Evolutionary conservation across 2,797 vertebrate species (phyloP).

Genomic region (Neosalanx taihuensis): DNA sequence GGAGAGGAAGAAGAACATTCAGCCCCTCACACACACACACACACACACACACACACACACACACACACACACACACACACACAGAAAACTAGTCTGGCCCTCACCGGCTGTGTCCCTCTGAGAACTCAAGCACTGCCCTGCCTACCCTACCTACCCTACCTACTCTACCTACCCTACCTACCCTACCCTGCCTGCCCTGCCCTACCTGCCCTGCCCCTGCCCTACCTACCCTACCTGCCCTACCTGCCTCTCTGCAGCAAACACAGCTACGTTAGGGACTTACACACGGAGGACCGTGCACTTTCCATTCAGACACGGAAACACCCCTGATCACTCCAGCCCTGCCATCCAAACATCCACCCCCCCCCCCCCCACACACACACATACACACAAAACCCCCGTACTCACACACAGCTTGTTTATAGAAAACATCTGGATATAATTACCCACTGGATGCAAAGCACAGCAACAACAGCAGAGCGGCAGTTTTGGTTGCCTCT

Average conservation of each 20-base stretch:
- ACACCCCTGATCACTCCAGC: neutral
- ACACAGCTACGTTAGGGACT: slow-evolving; percentile 8
- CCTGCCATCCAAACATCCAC: neutral
- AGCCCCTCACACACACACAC: slow-evolving; percentile 25
- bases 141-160: too few relatives aligned
- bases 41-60: too few relatives aligned
- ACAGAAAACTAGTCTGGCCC: too few relatives aligned
- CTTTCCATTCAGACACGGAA: slow-evolving; percentile 7
- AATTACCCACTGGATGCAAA: slow-evolving; percentile 77
- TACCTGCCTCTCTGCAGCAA: slow-evolving; percentile 4
- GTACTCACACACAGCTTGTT: slow-evolving; percentile 42
- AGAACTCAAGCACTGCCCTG: too few relatives aligned
- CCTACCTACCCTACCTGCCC: too few relatives aligned
- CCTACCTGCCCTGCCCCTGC: neutral
- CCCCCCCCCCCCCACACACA: slow-evolving; percentile 41
- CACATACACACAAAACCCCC: slow-evolving; percentile 32
- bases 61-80: too few relatives aligned
- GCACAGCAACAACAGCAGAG: slow-evolving; percentile 66
- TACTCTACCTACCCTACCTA: too few relatives aligned
- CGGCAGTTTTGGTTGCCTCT: slow-evolving; percentile 77
- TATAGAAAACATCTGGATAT: slow-evolving; percentile 82
- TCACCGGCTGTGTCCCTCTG: too few relatives aligned
- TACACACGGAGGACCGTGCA: slow-evolving; percentile 8
- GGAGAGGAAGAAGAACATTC: too few relatives aligned
- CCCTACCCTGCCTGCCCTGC: too few relatives aligned